Percentiles rank a stretch among this genome's conserved stretches.
phyloP scores from a whole-genome alignment of 2,113 vertebrate species.

The Sinocyclocheilus anshuiensis region DNA sequence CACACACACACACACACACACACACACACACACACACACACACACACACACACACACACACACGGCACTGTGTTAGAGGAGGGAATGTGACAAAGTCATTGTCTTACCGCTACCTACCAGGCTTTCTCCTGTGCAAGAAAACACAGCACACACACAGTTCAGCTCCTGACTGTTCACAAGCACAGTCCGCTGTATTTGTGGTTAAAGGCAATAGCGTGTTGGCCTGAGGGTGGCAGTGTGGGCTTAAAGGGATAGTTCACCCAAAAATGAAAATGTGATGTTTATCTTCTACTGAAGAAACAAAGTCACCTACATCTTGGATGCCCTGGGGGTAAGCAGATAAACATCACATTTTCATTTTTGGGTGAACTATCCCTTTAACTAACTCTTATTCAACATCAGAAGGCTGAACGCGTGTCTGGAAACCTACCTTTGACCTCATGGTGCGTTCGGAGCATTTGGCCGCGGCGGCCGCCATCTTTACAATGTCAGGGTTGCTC shows the following conservation, averaged over 20 bases:
- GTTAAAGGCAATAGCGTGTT: neutral
- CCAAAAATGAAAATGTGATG: too few species aligned
- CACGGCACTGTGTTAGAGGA: constrained; percentile 67
- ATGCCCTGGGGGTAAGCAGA: too few species aligned
- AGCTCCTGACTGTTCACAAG: constrained; percentile 29
- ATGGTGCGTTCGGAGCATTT: constrained; percentile 80
- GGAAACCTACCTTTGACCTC: constrained; percentile 78
- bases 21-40: too few species aligned
- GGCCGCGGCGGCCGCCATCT: constrained; percentile 80
- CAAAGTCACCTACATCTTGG: too few species aligned
- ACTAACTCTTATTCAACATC: too few species aligned
- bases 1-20: too few species aligned
- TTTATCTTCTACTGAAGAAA: too few species aligned
- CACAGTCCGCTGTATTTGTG: too few species aligned
- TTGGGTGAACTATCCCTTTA: too few species aligned
- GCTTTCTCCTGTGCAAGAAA: constrained; percentile 50
- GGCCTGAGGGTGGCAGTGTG: constrained; percentile 67
- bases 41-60: constrained; percentile 62
- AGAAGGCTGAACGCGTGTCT: neutral
- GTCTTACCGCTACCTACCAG: constrained; percentile 48
- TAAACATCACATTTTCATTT: too few species aligned
- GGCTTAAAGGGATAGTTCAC: too few species aligned
- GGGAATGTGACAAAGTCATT: constrained; percentile 36
- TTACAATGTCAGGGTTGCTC: constrained; percentile 82
- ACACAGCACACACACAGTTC: constrained; percentile 27